phyloP scores from a whole-genome alignment of 1,140 invertebrate genomes.

The Fopius arisanus region DNA sequence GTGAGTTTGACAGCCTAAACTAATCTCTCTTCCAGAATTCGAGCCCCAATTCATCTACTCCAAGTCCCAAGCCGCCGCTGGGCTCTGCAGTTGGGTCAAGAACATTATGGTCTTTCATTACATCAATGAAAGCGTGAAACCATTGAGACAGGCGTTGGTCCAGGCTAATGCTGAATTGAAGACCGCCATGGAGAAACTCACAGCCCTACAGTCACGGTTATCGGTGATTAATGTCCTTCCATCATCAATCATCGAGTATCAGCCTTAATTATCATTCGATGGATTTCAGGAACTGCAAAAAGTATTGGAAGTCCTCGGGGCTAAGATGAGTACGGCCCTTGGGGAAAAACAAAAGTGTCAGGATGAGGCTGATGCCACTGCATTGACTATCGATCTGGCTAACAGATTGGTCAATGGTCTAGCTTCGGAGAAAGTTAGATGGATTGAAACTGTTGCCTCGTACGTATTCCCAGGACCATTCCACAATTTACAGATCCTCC shows the following conservation, averaged over 20 bases:
- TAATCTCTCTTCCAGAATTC: constrained; percentile 71
- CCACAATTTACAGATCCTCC: too few relatives aligned
- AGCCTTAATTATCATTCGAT: constrained; percentile 23
- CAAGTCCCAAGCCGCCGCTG: constrained; percentile 91
- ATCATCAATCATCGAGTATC: background rate
- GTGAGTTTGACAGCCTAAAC: too few relatives aligned
- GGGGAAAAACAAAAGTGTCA: constrained; percentile 89
- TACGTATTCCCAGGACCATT: constrained; percentile 34
- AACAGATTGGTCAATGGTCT: constrained; percentile 92
- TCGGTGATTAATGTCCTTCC: constrained; percentile 50
- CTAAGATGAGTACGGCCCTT: constrained; percentile 85
- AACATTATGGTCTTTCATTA: constrained; percentile 93
- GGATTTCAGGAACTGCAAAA: constrained; percentile 76
- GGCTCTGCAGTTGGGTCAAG: constrained; percentile 92
- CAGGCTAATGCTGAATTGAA: constrained; percentile 85
- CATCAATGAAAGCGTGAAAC: constrained; percentile 92
- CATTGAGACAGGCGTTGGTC: constrained; percentile 82
- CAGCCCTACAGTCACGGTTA: constrained; percentile 71
- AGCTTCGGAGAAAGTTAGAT: constrained; percentile 88
- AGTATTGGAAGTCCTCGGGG: constrained; percentile 76
- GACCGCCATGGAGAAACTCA: constrained; percentile 81
- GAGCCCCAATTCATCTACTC: constrained; percentile 83
- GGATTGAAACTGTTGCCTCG: constrained; percentile 77
- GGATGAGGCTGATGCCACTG: constrained; percentile 83
- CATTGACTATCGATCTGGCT: constrained; percentile 86